Evolutionary conservation across 2,888 invertebrate genomes (phyloP).

Genomic region (Erannis defoliaria): DNA sequence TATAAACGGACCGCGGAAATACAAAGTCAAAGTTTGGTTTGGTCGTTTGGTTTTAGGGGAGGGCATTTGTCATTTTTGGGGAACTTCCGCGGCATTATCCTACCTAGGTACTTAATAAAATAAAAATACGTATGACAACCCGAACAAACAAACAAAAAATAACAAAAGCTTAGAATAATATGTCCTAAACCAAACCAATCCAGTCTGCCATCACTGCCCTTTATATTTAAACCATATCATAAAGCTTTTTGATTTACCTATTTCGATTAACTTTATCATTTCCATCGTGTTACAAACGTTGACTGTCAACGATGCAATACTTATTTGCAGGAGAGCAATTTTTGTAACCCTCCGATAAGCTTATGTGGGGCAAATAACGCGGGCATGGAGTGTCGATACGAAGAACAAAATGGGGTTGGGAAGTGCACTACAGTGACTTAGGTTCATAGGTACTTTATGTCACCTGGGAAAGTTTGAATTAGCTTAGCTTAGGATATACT

Average conservation of each 20-base stretch:
- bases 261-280: constrained; percentile 32
- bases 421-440: constrained; percentile 3
- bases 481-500: too few species aligned
- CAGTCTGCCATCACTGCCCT: not conserved
- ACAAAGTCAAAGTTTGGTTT: too few species aligned
- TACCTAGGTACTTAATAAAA: too few species aligned
- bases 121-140: not conserved
- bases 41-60: too few species aligned
- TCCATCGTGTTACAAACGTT: constrained; percentile 20
- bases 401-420: constrained; percentile 38
- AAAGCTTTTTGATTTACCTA: constrained; percentile 30
- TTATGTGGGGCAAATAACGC: constrained; percentile 42
- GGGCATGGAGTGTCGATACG: constrained; percentile 60
- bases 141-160: not conserved
- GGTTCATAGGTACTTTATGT: not conserved
- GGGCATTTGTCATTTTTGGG: too few species aligned
- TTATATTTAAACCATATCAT: constrained; percentile 2
- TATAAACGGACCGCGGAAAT: too few species aligned
- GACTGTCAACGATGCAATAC: constrained; percentile 31
- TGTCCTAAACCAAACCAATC: too few species aligned
- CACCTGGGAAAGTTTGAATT: too few species aligned
- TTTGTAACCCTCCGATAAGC: constrained; percentile 68
- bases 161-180: not conserved
- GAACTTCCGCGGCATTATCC: too few species aligned
- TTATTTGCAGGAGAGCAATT: constrained; percentile 60